Evolutionary conservation across 2,888 invertebrate genomes (phyloP), one percentile per base, ranked within the genome.

Genomic region (Yponomeuta evonymella): DNA sequence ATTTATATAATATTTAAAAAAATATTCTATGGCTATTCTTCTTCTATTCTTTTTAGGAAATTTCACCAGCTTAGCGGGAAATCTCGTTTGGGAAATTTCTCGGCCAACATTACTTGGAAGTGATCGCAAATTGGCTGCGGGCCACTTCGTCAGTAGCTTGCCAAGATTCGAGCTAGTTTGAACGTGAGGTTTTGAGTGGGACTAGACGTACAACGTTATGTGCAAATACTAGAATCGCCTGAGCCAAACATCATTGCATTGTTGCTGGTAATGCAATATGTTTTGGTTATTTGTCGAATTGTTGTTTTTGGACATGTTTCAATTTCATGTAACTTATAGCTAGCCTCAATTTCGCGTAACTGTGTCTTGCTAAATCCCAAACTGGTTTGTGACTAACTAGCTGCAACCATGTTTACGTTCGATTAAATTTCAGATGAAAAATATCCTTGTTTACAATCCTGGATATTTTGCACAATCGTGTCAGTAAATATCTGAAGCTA

Each of bases 81-180:
- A 58, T 58, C 15, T 58, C 51, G 51, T 15, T 15, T 15, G 15
- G 51, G 51, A 58, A 58, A 58, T 15, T 58, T 58, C 15, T 58
- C 51, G 51, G 15, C 15, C 51, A 58, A 12, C 36, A 43, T 23
- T 33, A 43, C 58, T 69, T 69, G 71, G 51, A 65, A 69, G 69
- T 69, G 66, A 69, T 65, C 68, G 43, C 69, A 48, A 70, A 72
- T 72, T 72, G 72, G 72, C 72, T 51, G 15, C 48, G 48, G 43
- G 67, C 72, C 72, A 72, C 67, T 48, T 62, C 48, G 43, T 70
- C 65, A 65, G 64, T 36, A n/a, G n/a, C 12, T 36, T 70, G 70
- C 72, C 72, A 72, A 72, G 67, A 70, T 36, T 69, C 65, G 29
- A 48, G 70, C 64, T 70, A 48, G 70, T 70, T 65, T n/a, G n/a